phyloP scores from a whole-genome alignment of 2,888 invertebrate species.

The Nemotelus nigrinus region DNA sequence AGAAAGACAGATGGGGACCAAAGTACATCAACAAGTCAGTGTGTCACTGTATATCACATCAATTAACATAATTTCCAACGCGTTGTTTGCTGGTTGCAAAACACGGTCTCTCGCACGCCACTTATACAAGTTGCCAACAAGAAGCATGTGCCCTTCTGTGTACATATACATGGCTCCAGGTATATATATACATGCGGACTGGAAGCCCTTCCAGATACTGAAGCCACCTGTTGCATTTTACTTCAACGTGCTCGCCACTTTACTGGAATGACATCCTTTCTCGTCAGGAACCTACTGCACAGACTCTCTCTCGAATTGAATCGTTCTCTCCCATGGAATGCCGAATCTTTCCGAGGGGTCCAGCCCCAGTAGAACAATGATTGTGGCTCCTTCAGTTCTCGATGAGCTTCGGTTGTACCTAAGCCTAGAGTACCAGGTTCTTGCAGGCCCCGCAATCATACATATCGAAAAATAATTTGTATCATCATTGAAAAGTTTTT shows the following conservation, averaged over 20 bases:
- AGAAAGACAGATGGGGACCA: too few relatives aligned
- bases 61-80: conserved; percentile 44
- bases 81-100: conserved; percentile 24
- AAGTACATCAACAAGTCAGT: too few relatives aligned
- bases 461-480: conserved; percentile 10
- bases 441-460: not conserved
- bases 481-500: not conserved
- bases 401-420: conserved; percentile 39
- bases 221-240: conserved; percentile 34
- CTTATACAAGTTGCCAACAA: conserved; percentile 10
- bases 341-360: conserved; percentile 7
- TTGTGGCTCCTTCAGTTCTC: conserved; percentile 27
- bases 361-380: conserved; percentile 22
- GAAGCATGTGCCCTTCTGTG: not conserved
- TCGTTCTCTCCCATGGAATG: not conserved
- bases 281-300: conserved; percentile 15
- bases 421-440: conserved; percentile 15
- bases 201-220: not conserved
- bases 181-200: not conserved
- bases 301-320: conserved; percentile 24
- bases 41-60: conserved; percentile 22
- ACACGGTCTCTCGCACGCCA: conserved; percentile 11
- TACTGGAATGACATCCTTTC: conserved; percentile 11
- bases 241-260: conserved; percentile 2
- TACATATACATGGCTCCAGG: not conserved